phyloP scores from a whole-genome alignment of 1,140 invertebrate species.

The Glossosoma conforme region DNA sequence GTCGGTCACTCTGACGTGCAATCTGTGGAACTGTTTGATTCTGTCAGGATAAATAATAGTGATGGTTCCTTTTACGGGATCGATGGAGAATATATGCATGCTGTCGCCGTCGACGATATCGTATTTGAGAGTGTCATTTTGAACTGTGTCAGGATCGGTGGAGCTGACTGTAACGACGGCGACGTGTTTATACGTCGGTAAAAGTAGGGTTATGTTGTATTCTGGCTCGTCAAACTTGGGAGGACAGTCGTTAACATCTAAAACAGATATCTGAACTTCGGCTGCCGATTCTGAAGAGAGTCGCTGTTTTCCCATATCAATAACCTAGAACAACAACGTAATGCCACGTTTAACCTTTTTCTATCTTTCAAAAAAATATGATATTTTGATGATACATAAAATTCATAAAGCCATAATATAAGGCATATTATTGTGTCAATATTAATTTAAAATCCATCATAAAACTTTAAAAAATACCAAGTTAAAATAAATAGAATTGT shows the following conservation, averaged over 20 bases:
- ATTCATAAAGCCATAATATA: too few species aligned
- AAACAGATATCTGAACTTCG: constrained; percentile 67
- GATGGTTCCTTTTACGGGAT: constrained; percentile 68
- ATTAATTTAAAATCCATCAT: constrained; percentile 1
- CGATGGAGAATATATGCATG: constrained; percentile 72
- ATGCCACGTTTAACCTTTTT: too few species aligned
- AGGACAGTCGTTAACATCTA: constrained; percentile 83
- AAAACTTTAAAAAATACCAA: too few species aligned
- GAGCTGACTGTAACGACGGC: constrained; percentile 64
- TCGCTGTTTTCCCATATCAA: constrained; percentile 78
- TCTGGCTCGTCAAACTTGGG: constrained; percentile 65
- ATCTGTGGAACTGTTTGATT: constrained; percentile 47
- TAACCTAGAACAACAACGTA: constrained; percentile 65
- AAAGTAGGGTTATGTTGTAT: constrained; percentile 72
- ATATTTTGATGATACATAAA: too few species aligned
- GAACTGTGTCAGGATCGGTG: constrained; percentile 66
- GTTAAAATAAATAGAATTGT: not conserved
- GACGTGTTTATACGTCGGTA: constrained; percentile 75
- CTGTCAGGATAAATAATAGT: constrained; percentile 40
- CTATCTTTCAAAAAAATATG: too few species aligned
- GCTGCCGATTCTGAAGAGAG: constrained; percentile 71
- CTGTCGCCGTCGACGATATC: constrained; percentile 80
- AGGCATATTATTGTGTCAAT: too few species aligned
- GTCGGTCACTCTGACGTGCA: constrained; percentile 71
- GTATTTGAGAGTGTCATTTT: constrained; percentile 60